Evolutionary conservation across 2,113 vertebrate species (phyloP).

Genomic region (Gavia stellata): DNA sequence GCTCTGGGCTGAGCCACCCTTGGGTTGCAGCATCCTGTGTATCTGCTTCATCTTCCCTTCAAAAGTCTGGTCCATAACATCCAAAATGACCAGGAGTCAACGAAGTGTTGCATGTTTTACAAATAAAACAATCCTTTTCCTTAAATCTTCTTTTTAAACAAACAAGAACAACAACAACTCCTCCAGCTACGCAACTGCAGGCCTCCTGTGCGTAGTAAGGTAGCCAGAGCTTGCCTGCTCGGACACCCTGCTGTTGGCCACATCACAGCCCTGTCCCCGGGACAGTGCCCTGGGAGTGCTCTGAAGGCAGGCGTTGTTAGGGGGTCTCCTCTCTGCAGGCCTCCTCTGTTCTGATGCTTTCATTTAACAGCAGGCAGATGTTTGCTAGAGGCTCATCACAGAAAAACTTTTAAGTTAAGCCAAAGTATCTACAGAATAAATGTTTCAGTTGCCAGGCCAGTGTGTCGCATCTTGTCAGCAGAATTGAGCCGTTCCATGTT

Average conservation of each 20-base stretch:
- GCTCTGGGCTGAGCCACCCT: not conserved
- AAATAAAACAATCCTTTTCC: not conserved
- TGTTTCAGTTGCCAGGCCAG: not conserved
- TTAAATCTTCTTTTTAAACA: not conserved
- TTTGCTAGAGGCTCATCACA: slow-evolving; percentile 4
- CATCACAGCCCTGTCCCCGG: not conserved
- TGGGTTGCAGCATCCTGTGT: not conserved
- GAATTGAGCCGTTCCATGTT: not conserved
- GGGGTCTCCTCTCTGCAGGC: not conserved
- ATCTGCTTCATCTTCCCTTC: not conserved
- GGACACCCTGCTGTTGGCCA: not conserved
- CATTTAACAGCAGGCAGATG: slow-evolving; percentile 25
- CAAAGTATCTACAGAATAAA: not conserved
- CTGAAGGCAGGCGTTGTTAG: not conserved
- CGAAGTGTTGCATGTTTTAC: not conserved
- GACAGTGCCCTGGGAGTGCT: not conserved
- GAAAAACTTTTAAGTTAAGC: slow-evolving; percentile 25
- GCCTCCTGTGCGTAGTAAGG: not conserved
- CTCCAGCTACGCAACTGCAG: not conserved
- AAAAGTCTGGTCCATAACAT: fast-evolving
- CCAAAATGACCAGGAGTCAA: not conserved
- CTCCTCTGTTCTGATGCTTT: not conserved
- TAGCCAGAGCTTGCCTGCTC: not conserved
- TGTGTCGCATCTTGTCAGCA: not conserved
- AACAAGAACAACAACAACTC: not conserved